Evolutionary conservation across 2,888 invertebrate species (phyloP).

Genomic region (Drosophila kokeensis): DNA sequence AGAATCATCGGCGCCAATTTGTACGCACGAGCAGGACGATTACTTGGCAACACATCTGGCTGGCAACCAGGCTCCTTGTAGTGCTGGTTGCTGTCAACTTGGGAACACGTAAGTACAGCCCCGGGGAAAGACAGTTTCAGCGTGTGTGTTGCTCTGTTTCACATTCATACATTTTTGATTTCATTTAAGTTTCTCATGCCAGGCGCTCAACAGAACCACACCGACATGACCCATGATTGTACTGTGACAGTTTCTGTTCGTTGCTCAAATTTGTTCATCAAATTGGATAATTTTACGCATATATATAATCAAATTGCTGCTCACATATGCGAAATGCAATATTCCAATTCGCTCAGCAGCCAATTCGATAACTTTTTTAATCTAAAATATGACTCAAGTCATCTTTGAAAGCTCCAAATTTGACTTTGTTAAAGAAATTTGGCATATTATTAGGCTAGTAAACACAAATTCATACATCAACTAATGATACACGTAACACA

Average conservation of each 20-base stretch:
- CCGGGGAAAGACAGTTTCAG: constrained; percentile 17
- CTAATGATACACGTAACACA: background rate
- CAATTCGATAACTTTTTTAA: constrained; percentile 12
- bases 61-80: constrained; percentile 36
- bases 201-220: constrained; percentile 1
- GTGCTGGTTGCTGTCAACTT: constrained; percentile 46
- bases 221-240: constrained; percentile 10
- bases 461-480: background rate
- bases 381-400: background rate
- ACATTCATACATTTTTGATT: constrained; percentile 65
- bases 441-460: background rate
- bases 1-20: constrained; percentile 59
- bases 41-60: constrained; percentile 56
- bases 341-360: background rate
- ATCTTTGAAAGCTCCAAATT: constrained; percentile 4
- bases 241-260: background rate
- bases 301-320: background rate
- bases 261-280: constrained; percentile 11
- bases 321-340: no score
- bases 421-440: background rate
- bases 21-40: constrained; percentile 55
- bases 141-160: constrained; percentile 4
- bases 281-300: constrained; percentile 4
- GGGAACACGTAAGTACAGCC: constrained; percentile 70
- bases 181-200: constrained; percentile 57